Evolutionary conservation across 2,888 invertebrate species (phyloP), one percentile per base, ranked within the genome.

Genomic region (Dryococelus australis): DNA sequence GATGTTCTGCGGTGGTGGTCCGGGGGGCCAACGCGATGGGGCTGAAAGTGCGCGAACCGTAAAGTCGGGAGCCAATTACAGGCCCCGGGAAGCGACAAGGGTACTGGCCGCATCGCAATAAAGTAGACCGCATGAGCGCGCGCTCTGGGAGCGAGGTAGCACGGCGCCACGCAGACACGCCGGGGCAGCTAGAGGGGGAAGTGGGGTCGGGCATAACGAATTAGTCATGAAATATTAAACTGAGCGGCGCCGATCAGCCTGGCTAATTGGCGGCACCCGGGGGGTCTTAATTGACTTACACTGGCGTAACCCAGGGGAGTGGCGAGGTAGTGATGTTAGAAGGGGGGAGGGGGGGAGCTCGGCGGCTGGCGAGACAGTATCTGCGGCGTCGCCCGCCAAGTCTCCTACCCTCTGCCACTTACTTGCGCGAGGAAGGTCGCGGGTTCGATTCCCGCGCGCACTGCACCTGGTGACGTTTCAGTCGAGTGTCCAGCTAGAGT

Each of bases 191-290:
- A 8, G 2, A 65, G 65, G 24, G n/a, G n/a, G 65, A 24, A 20
- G 10, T 3, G n/a, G 51, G 51, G 51, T 0, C 4, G 65, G 65
- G n/a, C 47, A 6, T 16, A 65, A 24, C 10, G 65, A 8, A 65
- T 65, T 65, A 65, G 65, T 65, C 65, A 65, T 65, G 65, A 65
- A 65, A 65, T 65, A 65, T 65, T 65, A 65, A 65, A 65, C 65
- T 20, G 65, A 65, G 65, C 65, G 6, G 65, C 65, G 65, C 3
- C 65, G 65, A 65, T 65, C 65, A n/a, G 65, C 20, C 65, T 20
- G 65, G 65, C 65, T 65, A 65, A 65, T 65, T 65, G 65, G 65
- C n/a, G 0, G 10, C n/a, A 24, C 65, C n/a, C 20, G 20, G 24
- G 20, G 65, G 65, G 65, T 24, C n/a, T 20, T 65, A 65, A 65